These are phyloP conservation scores for Tragelaphus buxtoni DNA, from an alignment of 2,113 vertebrate species.

Conservation along the genomic window DNA sequence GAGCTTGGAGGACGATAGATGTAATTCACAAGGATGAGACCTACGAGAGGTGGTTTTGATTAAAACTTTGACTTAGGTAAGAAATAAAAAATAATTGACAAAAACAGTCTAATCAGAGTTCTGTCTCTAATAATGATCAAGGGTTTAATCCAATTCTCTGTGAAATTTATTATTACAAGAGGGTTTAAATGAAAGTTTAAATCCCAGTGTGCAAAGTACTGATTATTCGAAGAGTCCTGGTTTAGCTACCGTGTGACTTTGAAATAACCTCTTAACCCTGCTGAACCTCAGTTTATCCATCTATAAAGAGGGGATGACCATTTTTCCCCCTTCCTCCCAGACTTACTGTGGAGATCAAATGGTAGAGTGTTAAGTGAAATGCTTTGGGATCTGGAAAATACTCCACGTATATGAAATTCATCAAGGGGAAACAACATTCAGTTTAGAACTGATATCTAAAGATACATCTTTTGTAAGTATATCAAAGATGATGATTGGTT, in stretches of 20 bases:
- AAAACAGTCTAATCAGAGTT: neutral
- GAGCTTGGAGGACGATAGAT: neutral
- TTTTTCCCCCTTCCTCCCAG: neutral
- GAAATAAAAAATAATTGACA: neutral
- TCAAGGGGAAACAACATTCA: neutral
- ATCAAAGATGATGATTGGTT: neutral
- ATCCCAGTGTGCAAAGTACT: neutral
- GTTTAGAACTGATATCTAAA: neutral
- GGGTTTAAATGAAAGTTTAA: conserved; percentile 8
- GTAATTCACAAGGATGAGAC: neutral
- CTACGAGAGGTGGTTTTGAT: neutral
- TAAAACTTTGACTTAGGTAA: neutral
- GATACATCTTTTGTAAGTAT: neutral
- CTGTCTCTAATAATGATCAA: neutral
- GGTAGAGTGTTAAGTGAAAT: neutral
- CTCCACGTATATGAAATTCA: neutral
- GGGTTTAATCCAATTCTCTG: neutral
- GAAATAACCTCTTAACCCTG: neutral
- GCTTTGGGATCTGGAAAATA: neutral
- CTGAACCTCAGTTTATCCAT: neutral
- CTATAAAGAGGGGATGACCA: neutral
- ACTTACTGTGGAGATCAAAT: neutral
- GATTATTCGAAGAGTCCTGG: neutral
- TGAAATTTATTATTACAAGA: neutral
- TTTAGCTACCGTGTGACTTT: neutral